Evolutionary conservation across 2,797 vertebrate genomes (phyloP), one percentile per base, ranked within the genome.

Genomic region (Gephyroberyx darwinii): DNA sequence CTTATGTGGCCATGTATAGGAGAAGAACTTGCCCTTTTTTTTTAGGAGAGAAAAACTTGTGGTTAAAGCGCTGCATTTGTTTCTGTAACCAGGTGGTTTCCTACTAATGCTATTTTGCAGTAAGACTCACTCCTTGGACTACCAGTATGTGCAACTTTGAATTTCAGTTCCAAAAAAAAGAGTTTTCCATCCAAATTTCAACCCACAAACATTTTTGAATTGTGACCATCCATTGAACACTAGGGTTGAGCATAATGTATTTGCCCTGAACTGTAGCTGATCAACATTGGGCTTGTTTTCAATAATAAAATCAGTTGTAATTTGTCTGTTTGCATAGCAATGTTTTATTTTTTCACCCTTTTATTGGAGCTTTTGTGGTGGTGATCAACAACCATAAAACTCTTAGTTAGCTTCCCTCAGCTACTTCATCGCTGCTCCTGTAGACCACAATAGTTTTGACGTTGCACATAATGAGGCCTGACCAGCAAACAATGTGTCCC

Each of bases 1-100:
- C 76, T 81, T 75, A 80, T 80, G 67, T 65, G 67, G 72, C 84
- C 74, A 77, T 68, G 17, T 78, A 82, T 84, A 76, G 48, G 60
- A 75, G 78, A 77, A 90, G 82, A 84, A 78, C 59, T 55, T 72
- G 69, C 69, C 60, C 39, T 72, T 81, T 76, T 79, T 86, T 78
- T 86, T 78, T n/a, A 55, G 64, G 59, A 57, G 71, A 85, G 74
- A 82, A 43, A 69, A 58, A 50, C 76, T 80, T 85, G 81, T 77
- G 54, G 41, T 65, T 75, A 69, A 80, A 82, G 54, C 30, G 8
- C 67, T 57, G 71, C 77, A 84, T 64, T 75, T 81, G 72, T 81
- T 83, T 69, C 19, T 80, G 64, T 53, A 84, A 80, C 69, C 50
- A 80, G 70, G 68, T 85, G 59, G 68, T 84, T 81, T 78, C 51